Percentiles rank a stretch among this genome's conserved stretches.
Evolutionary conservation across 2,113 vertebrate species (phyloP).

Genomic region (Helogale parvula): DNA sequence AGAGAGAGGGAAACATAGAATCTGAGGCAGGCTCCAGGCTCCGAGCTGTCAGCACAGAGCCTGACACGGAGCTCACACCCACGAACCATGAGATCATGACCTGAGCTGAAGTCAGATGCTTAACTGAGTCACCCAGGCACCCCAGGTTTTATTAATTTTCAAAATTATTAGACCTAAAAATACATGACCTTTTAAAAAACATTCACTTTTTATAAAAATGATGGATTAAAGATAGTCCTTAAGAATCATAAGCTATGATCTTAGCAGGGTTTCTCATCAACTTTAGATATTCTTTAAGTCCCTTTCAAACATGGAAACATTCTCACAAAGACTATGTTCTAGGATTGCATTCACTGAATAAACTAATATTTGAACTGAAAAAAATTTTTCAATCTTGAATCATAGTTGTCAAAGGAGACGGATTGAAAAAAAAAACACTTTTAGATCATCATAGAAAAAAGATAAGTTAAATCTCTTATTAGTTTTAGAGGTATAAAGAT

Average conservation of each 20-base stretch:
- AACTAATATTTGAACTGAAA: background rate
- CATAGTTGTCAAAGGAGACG: background rate
- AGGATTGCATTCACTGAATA: background rate
- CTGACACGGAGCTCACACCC: too few relatives aligned
- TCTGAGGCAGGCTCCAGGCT: too few relatives aligned
- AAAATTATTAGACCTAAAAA: background rate
- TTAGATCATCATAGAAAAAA: background rate
- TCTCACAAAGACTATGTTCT: background rate
- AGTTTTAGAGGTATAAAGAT: background rate
- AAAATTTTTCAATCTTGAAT: constrained; percentile 26
- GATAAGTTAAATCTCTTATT: background rate
- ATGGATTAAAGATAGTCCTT: background rate
- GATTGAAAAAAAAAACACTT: background rate
- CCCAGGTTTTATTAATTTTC: constrained; percentile 32
- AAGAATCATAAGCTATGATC: background rate
- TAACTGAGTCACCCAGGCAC: too few relatives aligned
- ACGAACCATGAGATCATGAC: too few relatives aligned
- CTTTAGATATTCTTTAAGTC: background rate
- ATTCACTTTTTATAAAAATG: background rate
- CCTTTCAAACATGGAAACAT: constrained; percentile 31
- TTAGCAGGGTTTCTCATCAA: background rate
- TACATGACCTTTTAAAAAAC: background rate
- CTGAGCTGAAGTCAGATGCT: too few relatives aligned
- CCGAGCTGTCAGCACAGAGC: too few relatives aligned
- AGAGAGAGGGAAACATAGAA: too few relatives aligned